Conservation (phyloP, 2,797 vertebrate species). For the Halcyon badia region DNA sequence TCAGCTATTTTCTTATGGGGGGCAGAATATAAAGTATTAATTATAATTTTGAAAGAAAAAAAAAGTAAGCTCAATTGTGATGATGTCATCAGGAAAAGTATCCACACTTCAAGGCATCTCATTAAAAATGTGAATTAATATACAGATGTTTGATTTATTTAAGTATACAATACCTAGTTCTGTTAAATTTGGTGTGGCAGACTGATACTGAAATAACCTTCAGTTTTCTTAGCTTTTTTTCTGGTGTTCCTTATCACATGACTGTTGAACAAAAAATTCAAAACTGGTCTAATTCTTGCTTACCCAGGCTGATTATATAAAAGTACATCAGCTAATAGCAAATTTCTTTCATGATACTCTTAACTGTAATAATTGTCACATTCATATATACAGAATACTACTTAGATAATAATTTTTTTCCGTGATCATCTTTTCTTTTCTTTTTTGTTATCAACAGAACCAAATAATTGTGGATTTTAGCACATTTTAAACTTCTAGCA, state of each 20-base stretch:
- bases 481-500: background rate
- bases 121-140: background rate
- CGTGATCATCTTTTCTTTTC: background rate
- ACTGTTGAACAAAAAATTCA: background rate
- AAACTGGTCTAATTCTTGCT: background rate
- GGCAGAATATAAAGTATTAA: background rate
- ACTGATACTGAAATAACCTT: background rate
- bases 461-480: background rate
- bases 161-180: background rate
- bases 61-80: accelerated
- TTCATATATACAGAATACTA: background rate
- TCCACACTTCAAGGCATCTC: background rate
- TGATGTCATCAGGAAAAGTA: background rate
- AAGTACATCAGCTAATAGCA: background rate
- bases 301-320: background rate
- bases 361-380: background rate
- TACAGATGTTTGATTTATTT: background rate
- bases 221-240: background rate
- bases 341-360: background rate
- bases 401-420: background rate
- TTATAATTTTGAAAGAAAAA: background rate
- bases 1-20: background rate
- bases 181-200: background rate
- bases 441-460: background rate
- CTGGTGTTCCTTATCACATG: background rate